These are phyloP conservation scores for Scomber japonicus DNA, from an alignment of 2,113 vertebrate genomes.

Conservation along the genomic window DNA sequence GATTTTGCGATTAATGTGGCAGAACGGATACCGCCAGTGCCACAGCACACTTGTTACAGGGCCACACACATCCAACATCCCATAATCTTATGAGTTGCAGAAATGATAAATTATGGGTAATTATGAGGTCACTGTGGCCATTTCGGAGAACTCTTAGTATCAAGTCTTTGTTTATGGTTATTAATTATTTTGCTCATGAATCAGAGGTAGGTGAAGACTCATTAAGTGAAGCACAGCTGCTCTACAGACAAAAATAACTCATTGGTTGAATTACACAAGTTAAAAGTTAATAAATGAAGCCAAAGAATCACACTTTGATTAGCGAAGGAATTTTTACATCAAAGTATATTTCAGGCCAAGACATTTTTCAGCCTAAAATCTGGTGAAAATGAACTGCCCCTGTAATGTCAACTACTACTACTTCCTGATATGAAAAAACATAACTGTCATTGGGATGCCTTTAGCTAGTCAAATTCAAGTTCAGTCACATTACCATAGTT, in stretches of 20 bases:
- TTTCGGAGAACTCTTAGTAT: conserved; percentile 35
- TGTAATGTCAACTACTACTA: no score
- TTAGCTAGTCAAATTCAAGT: no score
- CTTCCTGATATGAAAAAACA: no score
- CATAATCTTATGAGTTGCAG: conserved; percentile 39
- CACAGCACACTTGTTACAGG: conserved; percentile 19
- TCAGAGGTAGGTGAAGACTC: conserved; percentile 45
- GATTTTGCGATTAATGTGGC: conserved; percentile 62
- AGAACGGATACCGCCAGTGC: conserved; percentile 20
- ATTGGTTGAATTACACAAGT: conserved; percentile 19
- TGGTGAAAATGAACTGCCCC: no score
- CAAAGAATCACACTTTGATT: neutral
- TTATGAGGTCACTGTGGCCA: conserved; percentile 33
- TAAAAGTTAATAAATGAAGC: conserved; percentile 3
- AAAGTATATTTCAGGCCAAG: neutral
- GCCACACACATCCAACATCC: conserved; percentile 30
- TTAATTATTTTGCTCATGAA: conserved; percentile 49
- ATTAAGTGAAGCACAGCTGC: conserved; percentile 28
- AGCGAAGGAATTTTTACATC: neutral
- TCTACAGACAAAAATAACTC: conserved; percentile 21
- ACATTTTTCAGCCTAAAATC: neutral
- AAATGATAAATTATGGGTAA: conserved; percentile 63
- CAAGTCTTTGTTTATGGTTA: conserved; percentile 57
- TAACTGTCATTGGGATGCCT: no score
- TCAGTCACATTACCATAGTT: no score